Evolutionary conservation across 1,140 invertebrate species (phyloP).

Genomic region (Lepidurus arcticus): DNA sequence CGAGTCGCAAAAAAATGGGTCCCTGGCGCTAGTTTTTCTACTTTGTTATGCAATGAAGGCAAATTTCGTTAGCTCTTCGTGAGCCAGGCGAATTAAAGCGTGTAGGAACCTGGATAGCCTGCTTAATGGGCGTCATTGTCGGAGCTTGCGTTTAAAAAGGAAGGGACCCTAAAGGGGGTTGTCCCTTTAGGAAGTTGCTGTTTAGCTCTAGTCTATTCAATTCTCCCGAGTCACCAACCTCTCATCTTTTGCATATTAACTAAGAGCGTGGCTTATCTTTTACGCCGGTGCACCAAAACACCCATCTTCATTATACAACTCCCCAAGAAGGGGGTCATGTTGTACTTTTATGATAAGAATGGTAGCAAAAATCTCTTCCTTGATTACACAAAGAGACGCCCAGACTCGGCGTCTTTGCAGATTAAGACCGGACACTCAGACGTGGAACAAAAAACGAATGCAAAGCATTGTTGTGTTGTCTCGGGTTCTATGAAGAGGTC

Average conservation of each 20-base stretch:
- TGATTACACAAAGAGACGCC: not conserved
- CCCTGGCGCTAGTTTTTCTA: too few species aligned
- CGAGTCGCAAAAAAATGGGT: not conserved
- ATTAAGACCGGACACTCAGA: constrained; percentile 10
- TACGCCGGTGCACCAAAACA: not conserved
- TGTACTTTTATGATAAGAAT: not conserved
- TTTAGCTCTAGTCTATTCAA: constrained; percentile 9
- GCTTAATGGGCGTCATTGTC: constrained; percentile 13
- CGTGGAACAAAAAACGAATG: not conserved
- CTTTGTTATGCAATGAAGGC: not conserved
- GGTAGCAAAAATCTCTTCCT: not conserved
- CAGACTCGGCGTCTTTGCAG: not conserved
- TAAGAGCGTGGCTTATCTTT: constrained; percentile 5
- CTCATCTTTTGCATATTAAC: constrained; percentile 20
- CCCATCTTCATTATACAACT: not conserved
- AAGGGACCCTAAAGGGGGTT: not conserved
- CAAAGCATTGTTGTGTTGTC: constrained; percentile 6
- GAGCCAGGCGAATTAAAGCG: constrained; percentile 1
- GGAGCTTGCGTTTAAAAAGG: not conserved
- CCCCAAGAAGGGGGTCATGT: not conserved
- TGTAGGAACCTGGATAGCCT: constrained; percentile 18
- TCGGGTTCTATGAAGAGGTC: too few species aligned
- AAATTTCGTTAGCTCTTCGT: constrained; percentile 9
- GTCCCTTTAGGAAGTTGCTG: constrained; percentile 8
- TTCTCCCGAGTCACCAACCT: not conserved